Base-by-base conservation (phyloP, 2,113 vertebrate genomes). In the Tyto alba region DNA sequence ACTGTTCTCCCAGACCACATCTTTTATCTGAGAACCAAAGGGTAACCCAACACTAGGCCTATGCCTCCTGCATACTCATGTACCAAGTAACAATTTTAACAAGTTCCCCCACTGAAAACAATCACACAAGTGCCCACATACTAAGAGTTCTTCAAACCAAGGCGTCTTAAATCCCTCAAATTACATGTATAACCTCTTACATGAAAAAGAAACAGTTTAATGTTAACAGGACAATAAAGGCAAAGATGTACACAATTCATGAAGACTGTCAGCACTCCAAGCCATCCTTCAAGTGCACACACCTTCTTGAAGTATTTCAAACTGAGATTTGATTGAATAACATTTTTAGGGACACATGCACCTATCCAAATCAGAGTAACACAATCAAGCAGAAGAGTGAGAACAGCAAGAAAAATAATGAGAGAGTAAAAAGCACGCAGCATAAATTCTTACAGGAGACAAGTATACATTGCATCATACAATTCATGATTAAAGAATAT, bases 291-390 rank as follows among this genome's bases (percentile, higher is more conserved):
- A 79, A 72, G 30, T 8, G 15, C n/a, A 69, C 3, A 2, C n/a
- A 41, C 8, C 15, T 48, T 47, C 48, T 1, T 69, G 21, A 90
- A 77, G 10, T 59, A 67, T 43, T 60, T 36, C 38, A 56, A 81
- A 56, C 7, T 10, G 11, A 74, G 14, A 81, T 63, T 38, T 71
- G 72, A 57, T 34, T 25, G 10, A 76, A 1, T 14, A 75, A 53
- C 0, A 0, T 21, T 59, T 62, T 79, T n/a, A n/a, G 6, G 16
- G 32, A 64, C n/a, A 32, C 17, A 13, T 48, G 38, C 1, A 0
- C 16, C 68, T 27, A 40, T 23, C 32, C 36, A 79, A 73, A 74
- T 38, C n/a, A 72, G 13, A 73, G 11, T 30, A 79, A 89, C 3
- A 48, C 20, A 68, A 57, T 21, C 43, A 78, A 85, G 20, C 7